phyloP scores from a whole-genome alignment of 2,113 vertebrate genomes.

The Corapipo altera region DNA sequence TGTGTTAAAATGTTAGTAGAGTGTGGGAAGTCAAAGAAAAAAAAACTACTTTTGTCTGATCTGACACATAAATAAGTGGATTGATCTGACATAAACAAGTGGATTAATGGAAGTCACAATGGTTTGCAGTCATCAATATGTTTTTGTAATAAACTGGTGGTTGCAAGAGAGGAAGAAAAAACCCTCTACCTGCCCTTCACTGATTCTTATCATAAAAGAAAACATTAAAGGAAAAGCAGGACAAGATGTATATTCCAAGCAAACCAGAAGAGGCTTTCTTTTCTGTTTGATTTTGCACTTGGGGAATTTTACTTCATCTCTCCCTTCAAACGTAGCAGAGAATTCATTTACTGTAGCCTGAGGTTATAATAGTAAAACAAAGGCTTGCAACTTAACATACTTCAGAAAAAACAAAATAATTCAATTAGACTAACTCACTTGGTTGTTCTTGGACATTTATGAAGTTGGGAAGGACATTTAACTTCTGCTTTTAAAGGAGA shows the following conservation, averaged over 20 bases:
- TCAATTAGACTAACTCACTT: slow-evolving; percentile 47
- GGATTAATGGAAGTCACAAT: slow-evolving; percentile 30
- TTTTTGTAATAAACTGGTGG: slow-evolving; percentile 19
- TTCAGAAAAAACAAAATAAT: slow-evolving; percentile 66
- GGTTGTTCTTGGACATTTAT: slow-evolving; percentile 18
- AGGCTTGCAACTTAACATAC: slow-evolving; percentile 71
- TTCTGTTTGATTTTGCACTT: slow-evolving; percentile 85
- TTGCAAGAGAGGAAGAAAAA: neutral
- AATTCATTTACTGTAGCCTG: slow-evolving; percentile 84
- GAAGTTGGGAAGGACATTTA: slow-evolving; percentile 59
- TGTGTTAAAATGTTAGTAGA: slow-evolving; percentile 24
- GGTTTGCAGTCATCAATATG: slow-evolving; percentile 14
- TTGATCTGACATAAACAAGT: slow-evolving; percentile 43
- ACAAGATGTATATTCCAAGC: slow-evolving; percentile 78
- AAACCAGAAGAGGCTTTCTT: slow-evolving; percentile 78
- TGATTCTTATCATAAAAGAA: slow-evolving; percentile 72
- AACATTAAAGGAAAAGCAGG: slow-evolving; percentile 78
- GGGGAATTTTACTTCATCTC: slow-evolving; percentile 82
- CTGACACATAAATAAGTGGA: slow-evolving; percentile 12
- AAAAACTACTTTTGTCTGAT: neutral
- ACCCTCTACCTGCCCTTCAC: slow-evolving; percentile 73
- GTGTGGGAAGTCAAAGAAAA: neutral
- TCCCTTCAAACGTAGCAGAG: slow-evolving; percentile 81
- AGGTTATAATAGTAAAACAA: slow-evolving; percentile 80
- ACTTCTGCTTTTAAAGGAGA: slow-evolving; percentile 13